These are phyloP conservation scores for Atopsyche davidsoni DNA, from an alignment of 1,140 invertebrate genomes.

Conservation along the genomic window DNA sequence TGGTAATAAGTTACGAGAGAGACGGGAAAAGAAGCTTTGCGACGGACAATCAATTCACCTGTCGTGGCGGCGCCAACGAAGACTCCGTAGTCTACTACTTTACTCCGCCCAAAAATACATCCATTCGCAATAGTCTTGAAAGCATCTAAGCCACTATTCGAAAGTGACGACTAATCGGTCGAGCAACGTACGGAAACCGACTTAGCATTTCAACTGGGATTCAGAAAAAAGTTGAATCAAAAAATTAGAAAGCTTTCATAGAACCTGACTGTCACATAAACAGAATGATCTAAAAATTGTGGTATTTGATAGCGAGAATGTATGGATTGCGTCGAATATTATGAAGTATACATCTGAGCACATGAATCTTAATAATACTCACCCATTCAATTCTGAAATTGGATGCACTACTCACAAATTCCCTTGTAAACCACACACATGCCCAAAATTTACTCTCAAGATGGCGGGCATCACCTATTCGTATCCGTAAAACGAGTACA, in stretches of 20 bases:
- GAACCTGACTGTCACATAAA: constrained; percentile 48
- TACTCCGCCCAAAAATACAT: constrained; percentile 24
- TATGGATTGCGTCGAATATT: background rate
- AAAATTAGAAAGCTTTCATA: constrained; percentile 48
- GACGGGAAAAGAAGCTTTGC: too few relatives aligned
- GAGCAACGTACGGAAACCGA: constrained; percentile 8
- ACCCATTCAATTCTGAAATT: constrained; percentile 46
- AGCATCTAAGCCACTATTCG: background rate
- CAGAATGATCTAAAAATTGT: constrained; percentile 41
- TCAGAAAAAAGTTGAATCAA: constrained; percentile 16
- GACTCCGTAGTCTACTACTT: background rate
- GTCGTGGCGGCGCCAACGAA: constrained; percentile 17
- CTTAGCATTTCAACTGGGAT: background rate
- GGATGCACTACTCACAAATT: constrained; percentile 43
- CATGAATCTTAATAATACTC: constrained; percentile 14
- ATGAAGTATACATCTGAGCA: background rate
- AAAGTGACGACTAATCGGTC: background rate
- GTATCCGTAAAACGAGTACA: constrained; percentile 49
- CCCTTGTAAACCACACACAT: constrained; percentile 46
- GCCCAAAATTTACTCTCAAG: constrained; percentile 48
- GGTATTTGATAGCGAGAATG: constrained; percentile 4
- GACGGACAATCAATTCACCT: too few relatives aligned
- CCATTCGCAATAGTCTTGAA: background rate
- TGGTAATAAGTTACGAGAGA: too few relatives aligned
- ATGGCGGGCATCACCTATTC: constrained; percentile 50